Evolutionary conservation across 1,140 invertebrate genomes (phyloP).

Genomic region (Drosophila pseudoobscura): DNA sequence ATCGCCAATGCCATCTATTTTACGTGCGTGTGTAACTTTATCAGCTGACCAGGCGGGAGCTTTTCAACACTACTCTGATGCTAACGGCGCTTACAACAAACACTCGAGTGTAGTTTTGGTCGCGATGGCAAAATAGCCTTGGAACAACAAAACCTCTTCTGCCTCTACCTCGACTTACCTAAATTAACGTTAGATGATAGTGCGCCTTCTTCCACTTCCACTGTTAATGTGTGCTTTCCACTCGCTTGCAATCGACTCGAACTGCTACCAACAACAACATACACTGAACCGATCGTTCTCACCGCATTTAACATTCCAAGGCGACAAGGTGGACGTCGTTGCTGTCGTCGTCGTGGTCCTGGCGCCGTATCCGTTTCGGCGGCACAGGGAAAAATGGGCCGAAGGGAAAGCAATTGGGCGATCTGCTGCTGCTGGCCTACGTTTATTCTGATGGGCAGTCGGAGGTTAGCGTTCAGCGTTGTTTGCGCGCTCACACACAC

Average conservation of each 20-base stretch:
- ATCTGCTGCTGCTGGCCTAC: slow-evolving; percentile 7
- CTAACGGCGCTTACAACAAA: slow-evolving; percentile 51
- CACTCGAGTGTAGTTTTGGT: slow-evolving; percentile 16
- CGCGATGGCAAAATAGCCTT: slow-evolving; percentile 40
- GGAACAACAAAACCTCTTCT: slow-evolving; percentile 5
- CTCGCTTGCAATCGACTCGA: slow-evolving; percentile 61
- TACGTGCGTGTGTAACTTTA: slow-evolving; percentile 53
- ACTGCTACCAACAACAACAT: slow-evolving; percentile 67
- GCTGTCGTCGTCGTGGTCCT: slow-evolving; percentile 45
- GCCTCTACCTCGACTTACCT: slow-evolving; percentile 49
- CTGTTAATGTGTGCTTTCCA: slow-evolving; percentile 64
- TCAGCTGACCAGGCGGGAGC: slow-evolving; percentile 56
- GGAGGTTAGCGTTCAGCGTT: slow-evolving; percentile 39
- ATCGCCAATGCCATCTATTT: background rate
- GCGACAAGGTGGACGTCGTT: slow-evolving; percentile 64
- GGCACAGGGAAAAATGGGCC: slow-evolving; percentile 27
- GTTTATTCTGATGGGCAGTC: slow-evolving; percentile 46
- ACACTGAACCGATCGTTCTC: slow-evolving; percentile 79
- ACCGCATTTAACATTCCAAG: slow-evolving; percentile 83
- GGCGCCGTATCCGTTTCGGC: slow-evolving; percentile 37
- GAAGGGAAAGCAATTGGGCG: too few relatives aligned
- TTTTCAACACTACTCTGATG: slow-evolving; percentile 51
- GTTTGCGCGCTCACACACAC: slow-evolving; percentile 32
- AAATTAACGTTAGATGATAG: slow-evolving; percentile 78
- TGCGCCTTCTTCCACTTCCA: slow-evolving; percentile 68